These are phyloP conservation scores for Phortica okadai DNA, from an alignment of 2,888 invertebrate species.

Conservation along the genomic window DNA sequence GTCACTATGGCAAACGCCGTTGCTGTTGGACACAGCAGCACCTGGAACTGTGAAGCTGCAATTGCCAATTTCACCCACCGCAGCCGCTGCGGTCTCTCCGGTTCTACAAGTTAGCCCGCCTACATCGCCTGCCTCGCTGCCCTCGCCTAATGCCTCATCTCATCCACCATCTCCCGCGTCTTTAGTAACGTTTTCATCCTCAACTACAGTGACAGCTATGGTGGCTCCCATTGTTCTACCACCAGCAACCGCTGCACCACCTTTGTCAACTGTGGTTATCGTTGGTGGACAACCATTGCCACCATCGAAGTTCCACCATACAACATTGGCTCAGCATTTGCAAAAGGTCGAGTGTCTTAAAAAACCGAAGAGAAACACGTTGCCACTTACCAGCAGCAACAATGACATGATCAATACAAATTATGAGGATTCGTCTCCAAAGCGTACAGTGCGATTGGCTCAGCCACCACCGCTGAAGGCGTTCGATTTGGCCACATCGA, in stretches of 20 bases:
- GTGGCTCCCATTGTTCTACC: slow-evolving; percentile 64
- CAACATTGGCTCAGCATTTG: slow-evolving; percentile 73
- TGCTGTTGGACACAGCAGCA: slow-evolving; percentile 62
- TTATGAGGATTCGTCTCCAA: background rate
- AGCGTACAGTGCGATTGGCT: background rate
- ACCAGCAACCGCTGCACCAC: slow-evolving; percentile 17
- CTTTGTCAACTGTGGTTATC: background rate
- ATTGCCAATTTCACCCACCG: slow-evolving; percentile 1
- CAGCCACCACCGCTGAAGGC: slow-evolving; percentile 54
- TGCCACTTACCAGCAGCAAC: slow-evolving; percentile 37
- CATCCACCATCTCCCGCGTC: slow-evolving; percentile 54
- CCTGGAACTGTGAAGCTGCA: slow-evolving; percentile 35
- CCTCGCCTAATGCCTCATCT: slow-evolving; percentile 55
- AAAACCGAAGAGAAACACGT: slow-evolving; percentile 58
- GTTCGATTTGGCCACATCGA: slow-evolving; percentile 46
- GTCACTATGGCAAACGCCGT: slow-evolving; percentile 72
- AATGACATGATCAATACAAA: background rate
- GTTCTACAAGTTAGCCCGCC: slow-evolving; percentile 58
- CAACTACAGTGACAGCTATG: slow-evolving; percentile 61
- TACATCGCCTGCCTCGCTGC: slow-evolving; percentile 65
- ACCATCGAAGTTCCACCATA: slow-evolving; percentile 75
- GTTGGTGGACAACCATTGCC: slow-evolving; percentile 62
- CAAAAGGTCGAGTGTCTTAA: slow-evolving; percentile 73
- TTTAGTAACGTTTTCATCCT: slow-evolving; percentile 49
- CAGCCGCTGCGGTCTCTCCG: slow-evolving; percentile 42